These are phyloP conservation scores for Apus apus DNA, from an alignment of 2,113 vertebrate species.

Conservation along the genomic window DNA sequence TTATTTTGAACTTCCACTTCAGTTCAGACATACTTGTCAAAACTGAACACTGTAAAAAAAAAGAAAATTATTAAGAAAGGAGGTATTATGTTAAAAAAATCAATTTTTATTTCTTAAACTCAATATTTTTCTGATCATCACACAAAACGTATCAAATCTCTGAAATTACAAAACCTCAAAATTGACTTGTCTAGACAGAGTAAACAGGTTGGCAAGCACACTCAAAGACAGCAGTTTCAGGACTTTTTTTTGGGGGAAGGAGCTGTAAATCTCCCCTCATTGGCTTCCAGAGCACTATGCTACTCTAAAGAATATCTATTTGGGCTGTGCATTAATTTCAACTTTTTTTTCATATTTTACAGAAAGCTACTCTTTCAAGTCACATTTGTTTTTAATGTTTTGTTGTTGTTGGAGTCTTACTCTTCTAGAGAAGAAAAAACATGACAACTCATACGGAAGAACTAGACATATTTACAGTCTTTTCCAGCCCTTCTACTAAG, in stretches of 20 bases:
- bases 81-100: not conserved
- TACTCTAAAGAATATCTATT: not conserved
- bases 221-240: not conserved
- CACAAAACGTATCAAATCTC: not conserved
- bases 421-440: not conserved
- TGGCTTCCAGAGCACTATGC: not conserved
- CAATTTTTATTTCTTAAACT: not conserved
- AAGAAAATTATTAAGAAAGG: not conserved
- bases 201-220: not conserved
- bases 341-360: not conserved
- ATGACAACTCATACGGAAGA: not conserved
- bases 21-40: not conserved
- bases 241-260: not conserved
- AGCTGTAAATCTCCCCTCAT: not conserved
- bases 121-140: not conserved
- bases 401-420: not conserved
- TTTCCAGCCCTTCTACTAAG: not conserved
- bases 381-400: not conserved
- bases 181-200: not conserved
- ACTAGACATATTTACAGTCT: not conserved
- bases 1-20: not conserved
- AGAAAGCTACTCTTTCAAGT: not conserved
- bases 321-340: not conserved
- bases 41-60: not conserved
- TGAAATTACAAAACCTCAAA: not conserved